Percentiles rank a stretch among this genome's conserved stretches.
Conservation (phyloP, 2,113 vertebrate species). For the Prinia subflava region DNA sequence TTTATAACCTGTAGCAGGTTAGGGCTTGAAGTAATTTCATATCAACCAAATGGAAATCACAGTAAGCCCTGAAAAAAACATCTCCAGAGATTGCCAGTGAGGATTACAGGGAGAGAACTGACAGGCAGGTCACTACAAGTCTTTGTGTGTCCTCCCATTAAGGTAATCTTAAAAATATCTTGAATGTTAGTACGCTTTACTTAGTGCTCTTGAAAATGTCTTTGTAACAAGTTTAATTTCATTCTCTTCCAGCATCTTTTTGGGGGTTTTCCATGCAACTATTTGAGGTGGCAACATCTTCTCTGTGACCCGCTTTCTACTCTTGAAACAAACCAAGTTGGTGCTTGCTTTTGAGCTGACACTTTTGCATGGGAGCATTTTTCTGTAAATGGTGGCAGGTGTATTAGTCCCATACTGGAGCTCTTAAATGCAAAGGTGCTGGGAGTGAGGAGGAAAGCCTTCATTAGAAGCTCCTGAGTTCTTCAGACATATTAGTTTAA, state of each 20-base stretch:
- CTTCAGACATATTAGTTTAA: not conserved
- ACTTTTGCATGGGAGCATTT: not conserved
- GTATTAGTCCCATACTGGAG: not conserved
- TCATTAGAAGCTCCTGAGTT: not conserved
- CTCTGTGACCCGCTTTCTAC: not conserved
- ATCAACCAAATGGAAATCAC: not conserved
- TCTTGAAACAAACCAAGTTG: not conserved
- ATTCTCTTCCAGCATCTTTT: not conserved
- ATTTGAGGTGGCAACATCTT: not conserved
- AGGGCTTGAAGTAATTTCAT: not conserved
- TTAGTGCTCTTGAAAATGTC: not conserved
- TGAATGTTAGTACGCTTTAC: not conserved
- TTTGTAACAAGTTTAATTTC: slow-evolving; percentile 16
- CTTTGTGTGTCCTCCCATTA: not conserved
- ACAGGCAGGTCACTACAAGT: not conserved
- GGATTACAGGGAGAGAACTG: not conserved
- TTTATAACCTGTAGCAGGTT: not conserved
- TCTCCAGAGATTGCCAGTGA: not conserved
- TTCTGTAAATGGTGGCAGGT: not conserved
- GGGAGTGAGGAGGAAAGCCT: not conserved
- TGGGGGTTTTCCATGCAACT: not conserved
- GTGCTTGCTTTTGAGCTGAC: not conserved
- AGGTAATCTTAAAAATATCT: not conserved
- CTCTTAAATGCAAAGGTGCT: not conserved
- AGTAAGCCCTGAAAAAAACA: not conserved